Base-by-base conservation (phyloP, 2,888 invertebrate genomes). In the Dynastes hyllus region DNA sequence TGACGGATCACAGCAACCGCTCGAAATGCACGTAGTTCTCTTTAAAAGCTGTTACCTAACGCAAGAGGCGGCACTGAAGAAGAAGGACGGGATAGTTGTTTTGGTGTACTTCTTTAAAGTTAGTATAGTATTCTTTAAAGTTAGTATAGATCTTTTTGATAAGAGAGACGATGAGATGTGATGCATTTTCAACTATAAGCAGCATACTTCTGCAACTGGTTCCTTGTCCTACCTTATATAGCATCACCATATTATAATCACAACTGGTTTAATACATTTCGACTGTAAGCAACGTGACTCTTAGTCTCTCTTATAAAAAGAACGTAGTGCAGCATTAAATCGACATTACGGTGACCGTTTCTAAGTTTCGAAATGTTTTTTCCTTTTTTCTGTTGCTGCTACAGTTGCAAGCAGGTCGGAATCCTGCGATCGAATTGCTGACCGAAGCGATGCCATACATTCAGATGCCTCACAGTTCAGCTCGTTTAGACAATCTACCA, bases 21-120 rank as follows among this genome's bases (percentile, higher is more conserved):
- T 91, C 66, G 94, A 94, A 90, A 91, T 94, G 90, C 94, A 94
- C 86, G 90, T 88, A 0, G 90, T 91, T 0, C 88, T 90, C 84
- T 93, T 92, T 85, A 93, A 91, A 84, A 90, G 91, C 11, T 90
- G 91, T 80, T 94, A 93, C 84, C 82, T 91, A 81, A 92, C 91
- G 0, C 93, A 93, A 85, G 90, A 93, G 80, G 90, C 90, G 55
- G 94, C 94, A 0, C 83, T 93, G 13, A 90, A 89, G 45, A 90
- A 93, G 84, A 86, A 89, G 1, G 93, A 93, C 82, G 89, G 89
- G 2, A 90, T 92, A 4, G 88, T 90, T 0, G 91, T 93, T 80
- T 75, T 93, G 29, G 92, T 91, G 75, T 93, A 93, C 83, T 85
- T 93, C 5, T 92, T 93, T 71, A 83, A 84, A 70, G 85, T 86